These are phyloP conservation scores for Drosophila mettleri DNA, from an alignment of 2,888 invertebrate genomes.

Conservation along the genomic window DNA sequence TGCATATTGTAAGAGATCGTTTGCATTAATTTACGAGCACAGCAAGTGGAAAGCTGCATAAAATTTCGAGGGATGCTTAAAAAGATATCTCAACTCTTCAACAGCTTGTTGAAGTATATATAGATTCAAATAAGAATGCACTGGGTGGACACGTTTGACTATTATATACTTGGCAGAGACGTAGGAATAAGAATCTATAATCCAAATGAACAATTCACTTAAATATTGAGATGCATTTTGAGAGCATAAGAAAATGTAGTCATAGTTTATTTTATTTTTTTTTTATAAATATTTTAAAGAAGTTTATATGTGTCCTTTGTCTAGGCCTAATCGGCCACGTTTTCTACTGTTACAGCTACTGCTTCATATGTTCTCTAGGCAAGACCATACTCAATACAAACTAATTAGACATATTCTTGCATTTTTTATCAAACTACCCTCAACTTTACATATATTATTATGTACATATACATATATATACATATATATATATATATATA, in stretches of 20 bases:
- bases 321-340: too few relatives aligned
- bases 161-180: not conserved
- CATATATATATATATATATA: not conserved
- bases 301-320: too few relatives aligned
- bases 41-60: not conserved
- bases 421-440: not conserved
- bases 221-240: too few relatives aligned
- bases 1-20: conserved; percentile 73
- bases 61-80: not conserved
- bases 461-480: not conserved
- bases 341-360: too few relatives aligned
- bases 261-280: too few relatives aligned
- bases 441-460: not conserved
- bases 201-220: too few relatives aligned
- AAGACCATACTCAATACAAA: too few relatives aligned
- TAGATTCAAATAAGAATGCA: not conserved
- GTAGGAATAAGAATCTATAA: too few relatives aligned
- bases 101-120: not conserved
- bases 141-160: not conserved
- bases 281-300: too few relatives aligned
- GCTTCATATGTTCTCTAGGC: too few relatives aligned
- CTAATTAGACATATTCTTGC: too few relatives aligned
- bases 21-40: conserved; percentile 19
- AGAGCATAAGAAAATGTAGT: too few relatives aligned
- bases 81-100: not conserved